phyloP scores from a whole-genome alignment of 2,113 vertebrate genomes.

The Heterotis niloticus region DNA sequence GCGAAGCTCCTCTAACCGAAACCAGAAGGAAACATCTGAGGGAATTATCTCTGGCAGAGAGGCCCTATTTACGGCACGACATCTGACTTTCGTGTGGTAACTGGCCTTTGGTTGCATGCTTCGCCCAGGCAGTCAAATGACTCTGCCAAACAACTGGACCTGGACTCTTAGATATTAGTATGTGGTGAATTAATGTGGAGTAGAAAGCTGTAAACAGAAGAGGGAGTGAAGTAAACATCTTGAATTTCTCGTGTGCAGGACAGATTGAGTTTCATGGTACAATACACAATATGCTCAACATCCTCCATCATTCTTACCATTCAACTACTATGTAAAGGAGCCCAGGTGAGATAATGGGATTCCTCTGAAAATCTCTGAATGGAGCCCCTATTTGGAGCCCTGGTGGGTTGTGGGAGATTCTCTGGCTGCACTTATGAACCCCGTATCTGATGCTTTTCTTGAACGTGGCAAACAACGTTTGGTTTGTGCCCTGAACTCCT shows the following conservation, averaged over 20 bases:
- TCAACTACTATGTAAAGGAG: neutral
- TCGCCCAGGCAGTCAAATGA: constrained; percentile 34
- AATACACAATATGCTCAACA: neutral
- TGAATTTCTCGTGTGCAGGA: neutral
- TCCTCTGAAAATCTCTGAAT: neutral
- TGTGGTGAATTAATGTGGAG: neutral
- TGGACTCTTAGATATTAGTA: constrained; percentile 50
- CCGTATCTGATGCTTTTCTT: too few species aligned
- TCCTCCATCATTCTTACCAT: neutral
- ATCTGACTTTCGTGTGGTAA: constrained; percentile 25
- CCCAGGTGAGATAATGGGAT: neutral
- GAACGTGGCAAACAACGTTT: too few species aligned
- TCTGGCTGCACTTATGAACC: too few species aligned
- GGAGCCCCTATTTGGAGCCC: constrained; percentile 11
- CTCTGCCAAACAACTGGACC: constrained; percentile 24
- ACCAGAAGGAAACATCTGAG: neutral
- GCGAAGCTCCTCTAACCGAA: neutral
- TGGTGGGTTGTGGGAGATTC: neutral
- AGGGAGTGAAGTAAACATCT: neutral
- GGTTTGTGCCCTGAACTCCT: too few species aligned
- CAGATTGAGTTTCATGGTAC: neutral
- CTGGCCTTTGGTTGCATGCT: constrained; percentile 54
- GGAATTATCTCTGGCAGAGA: neutral
- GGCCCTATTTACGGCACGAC: neutral
- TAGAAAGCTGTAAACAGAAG: neutral